Conservation (phyloP, 2,888 invertebrate species). For the Drosophila birchii region DNA sequence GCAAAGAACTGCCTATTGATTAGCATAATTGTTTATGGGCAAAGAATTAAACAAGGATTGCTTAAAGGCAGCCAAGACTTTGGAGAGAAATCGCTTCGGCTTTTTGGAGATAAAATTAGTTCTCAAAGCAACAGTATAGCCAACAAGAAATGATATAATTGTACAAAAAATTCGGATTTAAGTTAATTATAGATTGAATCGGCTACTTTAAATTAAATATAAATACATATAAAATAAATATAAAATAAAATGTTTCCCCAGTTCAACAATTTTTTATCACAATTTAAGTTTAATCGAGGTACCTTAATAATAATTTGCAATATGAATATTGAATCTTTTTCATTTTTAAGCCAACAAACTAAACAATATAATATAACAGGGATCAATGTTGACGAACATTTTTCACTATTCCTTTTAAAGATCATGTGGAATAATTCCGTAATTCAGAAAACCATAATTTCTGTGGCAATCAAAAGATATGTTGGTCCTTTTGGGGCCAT, state of each 20-base stretch:
- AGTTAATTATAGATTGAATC: too few relatives aligned
- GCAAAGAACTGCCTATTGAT: slow-evolving; percentile 60
- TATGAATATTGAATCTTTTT: too few relatives aligned
- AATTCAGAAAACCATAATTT: neutral
- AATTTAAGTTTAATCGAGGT: too few relatives aligned
- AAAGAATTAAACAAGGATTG: slow-evolving; percentile 20
- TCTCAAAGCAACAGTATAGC: neutral
- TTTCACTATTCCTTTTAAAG: neutral
- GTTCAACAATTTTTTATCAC: neutral
- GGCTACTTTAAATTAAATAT: neutral
- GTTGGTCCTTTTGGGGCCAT: too few relatives aligned
- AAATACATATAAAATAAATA: neutral
- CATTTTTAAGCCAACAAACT: too few relatives aligned
- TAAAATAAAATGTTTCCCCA: neutral
- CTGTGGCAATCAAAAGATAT: too few relatives aligned
- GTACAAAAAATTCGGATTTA: neutral
- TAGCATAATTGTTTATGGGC: slow-evolving; percentile 56
- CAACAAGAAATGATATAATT: neutral
- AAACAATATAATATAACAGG: too few relatives aligned
- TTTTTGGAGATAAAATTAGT: neutral
- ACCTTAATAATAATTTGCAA: too few relatives aligned
- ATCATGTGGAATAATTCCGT: neutral
- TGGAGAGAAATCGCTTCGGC: neutral
- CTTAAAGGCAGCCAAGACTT: neutral
- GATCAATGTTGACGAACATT: neutral